Evolutionary conservation across 1,140 invertebrate genomes (phyloP).

Genomic region (Nasonia longicornis): DNA sequence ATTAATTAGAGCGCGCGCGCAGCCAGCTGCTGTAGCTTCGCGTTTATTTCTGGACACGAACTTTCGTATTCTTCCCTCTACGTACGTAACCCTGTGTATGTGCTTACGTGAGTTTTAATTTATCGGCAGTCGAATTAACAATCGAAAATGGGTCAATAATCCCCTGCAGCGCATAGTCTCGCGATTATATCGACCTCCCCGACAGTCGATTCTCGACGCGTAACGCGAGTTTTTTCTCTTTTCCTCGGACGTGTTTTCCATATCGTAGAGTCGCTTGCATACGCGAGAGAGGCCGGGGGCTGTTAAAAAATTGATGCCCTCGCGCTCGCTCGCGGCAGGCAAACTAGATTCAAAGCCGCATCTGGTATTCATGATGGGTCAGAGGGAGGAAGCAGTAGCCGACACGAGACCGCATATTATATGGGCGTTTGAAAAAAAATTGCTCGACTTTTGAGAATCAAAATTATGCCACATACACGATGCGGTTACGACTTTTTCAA

Average conservation of each 20-base stretch:
- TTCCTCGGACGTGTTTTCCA: slow-evolving; percentile 63
- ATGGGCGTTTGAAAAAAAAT: neutral
- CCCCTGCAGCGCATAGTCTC: neutral
- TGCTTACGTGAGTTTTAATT: neutral
- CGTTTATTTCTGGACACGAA: slow-evolving; percentile 17
- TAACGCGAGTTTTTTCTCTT: slow-evolving; percentile 49
- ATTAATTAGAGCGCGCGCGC: slow-evolving; percentile 40
- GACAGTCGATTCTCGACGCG: slow-evolving; percentile 52
- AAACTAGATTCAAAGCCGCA: slow-evolving; percentile 68
- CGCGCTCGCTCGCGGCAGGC: slow-evolving; percentile 57
- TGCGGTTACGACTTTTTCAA: no score
- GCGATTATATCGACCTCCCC: neutral
- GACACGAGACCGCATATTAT: no score
- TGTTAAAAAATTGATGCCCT: slow-evolving; percentile 69
- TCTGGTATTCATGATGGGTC: slow-evolving; percentile 67
- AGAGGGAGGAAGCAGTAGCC: slow-evolving; percentile 38
- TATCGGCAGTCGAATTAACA: neutral
- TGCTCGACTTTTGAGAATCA: neutral
- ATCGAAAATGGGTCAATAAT: neutral
- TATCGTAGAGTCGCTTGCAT: slow-evolving; percentile 61
- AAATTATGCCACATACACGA: no score
- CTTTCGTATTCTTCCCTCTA: neutral
- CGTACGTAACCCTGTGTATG: no score
- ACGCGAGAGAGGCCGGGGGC: slow-evolving; percentile 56
- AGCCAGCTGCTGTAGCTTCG: neutral